Base-by-base conservation (phyloP, 2,797 vertebrate genomes). In the Alfaro cultratus region DNA sequence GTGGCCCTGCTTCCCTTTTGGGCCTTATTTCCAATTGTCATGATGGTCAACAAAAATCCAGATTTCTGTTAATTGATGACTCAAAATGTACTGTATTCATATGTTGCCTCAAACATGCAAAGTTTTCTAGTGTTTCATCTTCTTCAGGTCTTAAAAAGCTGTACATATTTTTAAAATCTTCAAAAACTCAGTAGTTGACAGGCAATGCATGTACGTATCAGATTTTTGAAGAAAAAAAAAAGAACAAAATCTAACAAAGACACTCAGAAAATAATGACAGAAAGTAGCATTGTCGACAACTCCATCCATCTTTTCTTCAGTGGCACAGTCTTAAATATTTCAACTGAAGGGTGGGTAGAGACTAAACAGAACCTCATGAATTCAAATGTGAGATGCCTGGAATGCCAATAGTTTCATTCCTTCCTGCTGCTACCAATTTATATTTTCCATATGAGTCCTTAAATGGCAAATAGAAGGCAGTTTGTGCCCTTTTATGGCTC, bases 391-490 rank as follows among this genome's bases (percentile, higher is more conserved):
- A 55, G 80, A 80, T 85, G 90, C 82, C 85, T 85, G 13, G 94
- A 96, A 95, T 95, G 91, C 91, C 94, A 95, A 95, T 93, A 88
- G 77, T 86, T 88, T 90, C 67, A 78, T 80, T 80, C 79, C 85
- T 82, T 89, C 93, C 95, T 90, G 90, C 93, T 90, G 95, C 89
- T 92, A 93, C 91, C 93, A 94, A 96, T 95, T 96, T 96, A 94
- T 95, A 94, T 95, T 95, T 96, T 96, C 93, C 93, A 95, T 95
- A 95, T 88, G 90, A 95, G 93, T 94, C 88, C 92, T 94, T 93
- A 94, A 94, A 94, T 82, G 83, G 86, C 89, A 90, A 94, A 94
- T 92, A 89, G 92, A 94, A 95, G 94, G 94, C 91, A 90, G 92
- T 85, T 85, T 60, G 60, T 91, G 94, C 93, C 94, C 91, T 95